Percentiles rank a stretch among this genome's conserved stretches.
These are phyloP conservation scores for Sebastes miniatus DNA, from an alignment of 2,797 vertebrate genomes.

Conservation along the genomic window DNA sequence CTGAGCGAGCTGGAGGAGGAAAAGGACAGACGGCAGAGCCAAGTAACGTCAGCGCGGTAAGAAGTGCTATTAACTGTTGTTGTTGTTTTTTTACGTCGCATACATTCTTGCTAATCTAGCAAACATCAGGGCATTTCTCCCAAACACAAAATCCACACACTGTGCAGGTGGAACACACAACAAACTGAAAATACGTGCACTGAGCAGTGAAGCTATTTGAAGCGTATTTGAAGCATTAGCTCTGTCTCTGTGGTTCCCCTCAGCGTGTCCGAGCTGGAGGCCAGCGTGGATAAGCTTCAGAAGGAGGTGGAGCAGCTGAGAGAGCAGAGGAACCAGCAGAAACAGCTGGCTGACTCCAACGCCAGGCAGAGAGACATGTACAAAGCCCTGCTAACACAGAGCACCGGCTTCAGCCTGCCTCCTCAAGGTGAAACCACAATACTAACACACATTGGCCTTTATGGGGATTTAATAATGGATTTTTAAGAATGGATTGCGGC, in stretches of 20 bases:
- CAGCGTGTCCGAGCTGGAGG: constrained; percentile 82
- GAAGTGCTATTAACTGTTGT: background rate
- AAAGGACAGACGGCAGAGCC: constrained; percentile 84
- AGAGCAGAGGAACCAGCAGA: constrained; percentile 90
- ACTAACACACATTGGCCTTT: rapidly evolving
- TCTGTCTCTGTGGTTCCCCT: background rate
- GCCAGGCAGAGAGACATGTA: constrained; percentile 97
- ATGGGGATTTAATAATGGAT: background rate
- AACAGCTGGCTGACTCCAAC: constrained; percentile 91
- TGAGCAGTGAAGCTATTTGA: background rate
- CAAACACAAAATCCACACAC: no score
- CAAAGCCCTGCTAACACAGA: constrained; percentile 91
- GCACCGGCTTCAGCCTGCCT: constrained; percentile 90
- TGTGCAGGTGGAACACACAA: no score
- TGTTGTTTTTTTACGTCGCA: background rate
- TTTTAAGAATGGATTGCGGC: no score
- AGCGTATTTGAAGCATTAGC: background rate
- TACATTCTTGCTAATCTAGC: no score
- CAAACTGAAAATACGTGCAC: no score
- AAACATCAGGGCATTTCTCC: no score
- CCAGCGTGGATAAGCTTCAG: constrained; percentile 83
- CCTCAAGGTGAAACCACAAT: constrained; percentile 79
- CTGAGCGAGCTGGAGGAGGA: constrained; percentile 90
- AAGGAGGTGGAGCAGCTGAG: constrained; percentile 87
- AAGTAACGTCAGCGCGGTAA: constrained; percentile 87